phyloP scores from a whole-genome alignment of 92 coral and sea anemone genomes.

The Scolanthus callimorphus region DNA sequence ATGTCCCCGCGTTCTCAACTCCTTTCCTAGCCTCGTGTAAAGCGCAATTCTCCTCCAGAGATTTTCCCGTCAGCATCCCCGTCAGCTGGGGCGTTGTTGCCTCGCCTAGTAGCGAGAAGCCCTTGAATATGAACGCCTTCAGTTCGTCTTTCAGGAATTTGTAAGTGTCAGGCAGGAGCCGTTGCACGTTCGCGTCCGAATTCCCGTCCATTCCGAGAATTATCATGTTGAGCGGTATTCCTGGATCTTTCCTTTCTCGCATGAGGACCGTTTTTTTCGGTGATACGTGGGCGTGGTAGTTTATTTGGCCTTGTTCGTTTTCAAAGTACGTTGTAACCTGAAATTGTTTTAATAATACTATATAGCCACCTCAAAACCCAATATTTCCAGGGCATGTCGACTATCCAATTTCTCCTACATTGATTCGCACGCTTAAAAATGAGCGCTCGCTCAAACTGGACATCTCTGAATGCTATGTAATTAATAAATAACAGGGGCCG shows the following conservation, averaged over 20 bases:
- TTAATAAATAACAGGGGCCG: too few relatives aligned
- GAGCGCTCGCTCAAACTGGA: too few relatives aligned
- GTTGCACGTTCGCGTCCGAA: conserved; percentile 69
- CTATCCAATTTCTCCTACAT: too few relatives aligned
- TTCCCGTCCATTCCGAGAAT: conserved; percentile 78
- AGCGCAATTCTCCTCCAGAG: conserved; percentile 64
- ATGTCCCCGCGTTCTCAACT: conserved; percentile 32
- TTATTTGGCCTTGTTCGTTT: too few relatives aligned
- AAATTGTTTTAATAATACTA: too few relatives aligned
- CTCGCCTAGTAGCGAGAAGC: conserved; percentile 71
- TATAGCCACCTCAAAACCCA: too few relatives aligned
- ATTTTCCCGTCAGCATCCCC: conserved; percentile 59
- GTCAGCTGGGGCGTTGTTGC: conserved; percentile 78
- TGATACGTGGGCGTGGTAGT: conserved; percentile 58
- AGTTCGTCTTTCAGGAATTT: conserved; percentile 53
- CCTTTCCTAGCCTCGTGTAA: conserved; percentile 78
- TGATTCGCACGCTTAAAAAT: too few relatives aligned
- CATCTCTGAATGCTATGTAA: too few relatives aligned
- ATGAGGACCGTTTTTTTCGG: conserved; percentile 32
- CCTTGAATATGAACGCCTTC: conserved; percentile 53
- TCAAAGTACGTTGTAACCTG: too few relatives aligned
- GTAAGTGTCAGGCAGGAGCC: conserved; percentile 50
- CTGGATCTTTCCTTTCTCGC: conserved; percentile 33
- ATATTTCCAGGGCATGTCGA: too few relatives aligned
- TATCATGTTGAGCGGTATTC: conserved; percentile 61